phyloP scores from a whole-genome alignment of 2,888 invertebrate species.

The Caenorhabditis sinica region DNA sequence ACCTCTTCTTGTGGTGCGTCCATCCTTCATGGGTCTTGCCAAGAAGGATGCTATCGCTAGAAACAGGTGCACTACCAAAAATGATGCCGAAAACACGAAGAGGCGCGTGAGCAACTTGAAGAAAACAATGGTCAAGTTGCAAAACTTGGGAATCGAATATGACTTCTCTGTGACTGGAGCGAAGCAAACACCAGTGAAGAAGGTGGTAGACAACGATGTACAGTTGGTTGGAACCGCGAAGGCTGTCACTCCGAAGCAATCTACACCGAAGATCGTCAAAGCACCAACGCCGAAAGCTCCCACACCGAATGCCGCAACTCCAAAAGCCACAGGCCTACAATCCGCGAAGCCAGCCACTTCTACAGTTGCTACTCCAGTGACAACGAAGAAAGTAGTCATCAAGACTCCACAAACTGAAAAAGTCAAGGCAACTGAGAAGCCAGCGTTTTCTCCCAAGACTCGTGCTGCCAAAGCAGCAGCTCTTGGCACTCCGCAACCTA shows the following conservation, averaged over 20 bases:
- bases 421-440: slow-evolving; percentile 27
- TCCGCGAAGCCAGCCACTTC: slow-evolving; percentile 1
- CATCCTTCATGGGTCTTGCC: slow-evolving; percentile 64
- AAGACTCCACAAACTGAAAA: slow-evolving; percentile 57
- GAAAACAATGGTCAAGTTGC: slow-evolving; percentile 56
- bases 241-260: not conserved
- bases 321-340: slow-evolving; percentile 33
- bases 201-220: slow-evolving; percentile 38
- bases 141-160: slow-evolving; percentile 74
- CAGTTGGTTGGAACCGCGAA: slow-evolving; percentile 36
- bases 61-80: slow-evolving; percentile 51
- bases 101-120: slow-evolving; percentile 18
- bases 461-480: slow-evolving; percentile 61
- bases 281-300: slow-evolving; percentile 6
- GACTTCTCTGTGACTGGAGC: slow-evolving; percentile 45
- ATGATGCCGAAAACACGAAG: slow-evolving; percentile 57
- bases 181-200: slow-evolving; percentile 29
- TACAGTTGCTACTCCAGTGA: slow-evolving; percentile 17
- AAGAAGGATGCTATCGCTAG: slow-evolving; percentile 66
- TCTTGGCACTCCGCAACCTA: slow-evolving; percentile 49
- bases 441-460: slow-evolving; percentile 64
- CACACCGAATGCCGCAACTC: slow-evolving; percentile 27
- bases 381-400: slow-evolving; percentile 43
- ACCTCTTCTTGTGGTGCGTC: slow-evolving; percentile 67
- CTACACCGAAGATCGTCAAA: slow-evolving; percentile 22